These are phyloP conservation scores for Anguilla pacifica DNA, from an alignment of 2,797 vertebrate species.

Conservation along the genomic window DNA sequence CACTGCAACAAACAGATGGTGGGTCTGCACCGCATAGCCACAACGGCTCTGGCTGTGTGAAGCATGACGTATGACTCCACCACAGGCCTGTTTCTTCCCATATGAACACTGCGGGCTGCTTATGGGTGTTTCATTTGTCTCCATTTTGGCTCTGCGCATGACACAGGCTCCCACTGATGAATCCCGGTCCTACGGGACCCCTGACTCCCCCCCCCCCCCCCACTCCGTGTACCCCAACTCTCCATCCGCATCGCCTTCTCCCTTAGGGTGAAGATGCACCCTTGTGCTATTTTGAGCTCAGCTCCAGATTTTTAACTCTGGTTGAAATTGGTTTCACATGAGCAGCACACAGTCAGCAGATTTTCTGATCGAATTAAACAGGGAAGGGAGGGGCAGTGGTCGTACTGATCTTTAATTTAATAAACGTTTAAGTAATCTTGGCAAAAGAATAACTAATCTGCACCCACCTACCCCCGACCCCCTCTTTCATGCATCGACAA, in stretches of 20 bases:
- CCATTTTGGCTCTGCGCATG: not conserved
- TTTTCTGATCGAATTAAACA: conserved; percentile 73
- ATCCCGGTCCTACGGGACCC: not conserved
- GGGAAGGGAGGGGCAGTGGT: conserved; percentile 41
- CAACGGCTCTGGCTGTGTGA: conserved; percentile 41
- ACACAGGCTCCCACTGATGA: not conserved
- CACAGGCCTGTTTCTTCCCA: conserved; percentile 42
- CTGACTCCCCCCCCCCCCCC: not conserved
- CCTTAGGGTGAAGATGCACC: conserved; percentile 44
- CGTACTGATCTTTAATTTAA: conserved; percentile 58
- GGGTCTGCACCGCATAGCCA: conserved; percentile 39
- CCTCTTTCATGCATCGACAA: not conserved
- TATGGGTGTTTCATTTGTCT: not conserved
- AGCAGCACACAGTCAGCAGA: conserved; percentile 63
- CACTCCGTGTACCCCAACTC: not conserved
- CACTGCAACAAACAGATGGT: conserved; percentile 44
- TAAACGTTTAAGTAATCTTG: conserved; percentile 46
- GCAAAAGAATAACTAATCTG: conserved; percentile 26
- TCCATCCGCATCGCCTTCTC: not conserved
- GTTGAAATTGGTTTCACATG: conserved; percentile 78
- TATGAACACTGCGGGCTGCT: conserved; percentile 25
- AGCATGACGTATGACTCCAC: conserved; percentile 35
- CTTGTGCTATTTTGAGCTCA: conserved; percentile 49
- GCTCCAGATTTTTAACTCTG: conserved; percentile 49
- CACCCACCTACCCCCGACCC: conserved; percentile 35